Evolutionary conservation across 2,888 invertebrate genomes (phyloP), one percentile per base, ranked within the genome.

Genomic region (Acronicta aceris): DNA sequence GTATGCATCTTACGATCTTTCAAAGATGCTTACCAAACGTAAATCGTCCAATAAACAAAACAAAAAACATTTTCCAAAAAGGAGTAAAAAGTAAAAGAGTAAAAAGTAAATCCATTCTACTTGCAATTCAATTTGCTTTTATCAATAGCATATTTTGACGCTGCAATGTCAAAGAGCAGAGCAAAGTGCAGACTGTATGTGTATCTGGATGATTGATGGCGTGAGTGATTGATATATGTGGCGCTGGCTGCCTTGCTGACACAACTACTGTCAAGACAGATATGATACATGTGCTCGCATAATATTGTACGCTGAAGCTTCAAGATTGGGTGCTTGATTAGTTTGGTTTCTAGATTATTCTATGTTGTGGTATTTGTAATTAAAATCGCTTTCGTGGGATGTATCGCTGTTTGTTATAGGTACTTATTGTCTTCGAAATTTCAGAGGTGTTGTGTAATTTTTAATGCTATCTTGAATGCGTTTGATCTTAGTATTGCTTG

Each of bases 201-300:
- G 33, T 12, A 58, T 60, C 55, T 40, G 59, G 43, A 67, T 65
- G 85, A 84, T 84, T 77, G 81, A 84, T 84, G 65, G 51, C 55
- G n/a, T 15, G 36, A 64, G 66, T 76, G 80, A 79, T 78, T 71
- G 76, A 79, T 79, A 57, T 51, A 56, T 16, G 61, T 43, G 52
- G 47, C 51, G 21, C 21, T 21, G 21, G 51, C 48, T 55, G 43
- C 27, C 33, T 47, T 27, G 46, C 73, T 67, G 61, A 55, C 69
- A 59, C 64, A 53, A 30, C 52, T 27, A n/a, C 58, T 71, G 74
- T 73, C 70, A 59, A 30, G 47, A 12, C 33, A n/a, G 68, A 46
- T 73, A 70, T 67, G 73, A 70, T 73, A 70, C 73, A 73, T 73
- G 68, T 61, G 38, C 13, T 43, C 17, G 27, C 33, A 47, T 56